These are phyloP conservation scores for Bombus confusus DNA, from an alignment of 1,140 invertebrate genomes.

Conservation along the genomic window DNA sequence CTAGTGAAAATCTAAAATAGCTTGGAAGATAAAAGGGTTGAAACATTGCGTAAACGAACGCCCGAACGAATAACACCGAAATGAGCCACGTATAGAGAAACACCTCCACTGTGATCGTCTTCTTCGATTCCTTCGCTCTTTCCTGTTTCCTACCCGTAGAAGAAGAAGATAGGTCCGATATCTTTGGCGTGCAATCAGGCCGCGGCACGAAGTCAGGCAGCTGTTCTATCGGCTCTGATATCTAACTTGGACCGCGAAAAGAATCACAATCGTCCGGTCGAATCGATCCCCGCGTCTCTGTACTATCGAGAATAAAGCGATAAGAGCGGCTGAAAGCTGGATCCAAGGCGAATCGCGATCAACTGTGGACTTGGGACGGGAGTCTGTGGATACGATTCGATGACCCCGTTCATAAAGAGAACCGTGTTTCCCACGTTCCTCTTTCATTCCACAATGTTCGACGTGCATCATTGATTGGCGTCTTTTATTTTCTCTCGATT, in stretches of 20 bases:
- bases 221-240: slow-evolving; percentile 57
- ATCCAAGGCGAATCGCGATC: slow-evolving; percentile 24
- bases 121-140: slow-evolving; percentile 13
- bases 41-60: slow-evolving; percentile 6
- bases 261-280: slow-evolving; percentile 61
- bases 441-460: neutral
- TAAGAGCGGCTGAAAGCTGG: slow-evolving; percentile 40
- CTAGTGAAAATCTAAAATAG: too few relatives aligned
- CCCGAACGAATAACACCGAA: neutral
- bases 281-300: slow-evolving; percentile 40
- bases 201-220: slow-evolving; percentile 59
- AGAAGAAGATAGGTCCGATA: slow-evolving; percentile 58
- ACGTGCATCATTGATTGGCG: slow-evolving; percentile 20
- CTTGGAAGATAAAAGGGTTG: neutral
- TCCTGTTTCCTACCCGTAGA: slow-evolving; percentile 19
- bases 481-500: slow-evolving; percentile 21
- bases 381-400: slow-evolving; percentile 28
- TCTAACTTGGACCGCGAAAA: slow-evolving; percentile 48
- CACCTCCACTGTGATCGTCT: neutral
- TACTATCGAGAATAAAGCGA: slow-evolving; percentile 55
- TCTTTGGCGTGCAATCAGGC: slow-evolving; percentile 57
- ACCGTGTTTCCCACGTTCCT: neutral
- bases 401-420: slow-evolving; percentile 18
- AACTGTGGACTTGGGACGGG: slow-evolving; percentile 12
- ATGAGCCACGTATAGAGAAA: slow-evolving; percentile 7